phyloP scores from a whole-genome alignment of 2,888 invertebrate species.

The Pterostichus niger region DNA sequence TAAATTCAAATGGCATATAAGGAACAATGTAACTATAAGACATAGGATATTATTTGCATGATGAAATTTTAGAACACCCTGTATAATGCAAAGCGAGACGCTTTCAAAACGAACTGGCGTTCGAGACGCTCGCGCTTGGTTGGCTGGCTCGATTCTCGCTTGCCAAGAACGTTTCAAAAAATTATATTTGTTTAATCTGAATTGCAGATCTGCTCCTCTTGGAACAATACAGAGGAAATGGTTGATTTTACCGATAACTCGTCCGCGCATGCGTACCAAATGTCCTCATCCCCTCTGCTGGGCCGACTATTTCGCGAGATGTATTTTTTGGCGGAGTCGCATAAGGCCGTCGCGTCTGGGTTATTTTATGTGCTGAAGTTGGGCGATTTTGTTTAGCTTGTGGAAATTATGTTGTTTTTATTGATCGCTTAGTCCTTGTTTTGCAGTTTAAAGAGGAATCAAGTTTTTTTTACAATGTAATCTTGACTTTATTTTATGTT shows the following conservation, averaged over 20 bases:
- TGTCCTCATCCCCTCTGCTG: background rate
- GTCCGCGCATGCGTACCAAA: constrained; percentile 30
- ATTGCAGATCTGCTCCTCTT: constrained; percentile 74
- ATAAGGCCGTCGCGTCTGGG: constrained; percentile 7
- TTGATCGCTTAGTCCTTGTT: constrained; percentile 55
- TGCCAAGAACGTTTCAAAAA: constrained; percentile 73
- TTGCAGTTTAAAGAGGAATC: constrained; percentile 33
- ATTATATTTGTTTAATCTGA: constrained; percentile 77
- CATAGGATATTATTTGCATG: background rate
- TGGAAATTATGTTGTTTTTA: constrained; percentile 63
- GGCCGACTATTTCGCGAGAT: background rate
- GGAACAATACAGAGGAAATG: constrained; percentile 65
- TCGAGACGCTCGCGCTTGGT: constrained; percentile 71
- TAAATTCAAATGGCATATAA: too few relatives aligned
- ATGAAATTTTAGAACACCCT: background rate
- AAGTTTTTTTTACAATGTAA: constrained; percentile 54
- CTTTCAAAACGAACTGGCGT: constrained; percentile 72
- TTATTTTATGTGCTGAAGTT: constrained; percentile 58
- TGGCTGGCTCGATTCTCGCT: constrained; percentile 70
- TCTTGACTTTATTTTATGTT: constrained; percentile 43
- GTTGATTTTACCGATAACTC: constrained; percentile 63
- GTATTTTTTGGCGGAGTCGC: constrained; percentile 48
- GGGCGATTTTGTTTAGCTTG: constrained; percentile 61
- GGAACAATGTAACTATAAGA: background rate
- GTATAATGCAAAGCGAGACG: constrained; percentile 65